Percentiles rank a stretch among this genome's conserved stretches.
Conservation (phyloP, 1,140 invertebrate genomes). For the Thalassaphorura encarpata region DNA sequence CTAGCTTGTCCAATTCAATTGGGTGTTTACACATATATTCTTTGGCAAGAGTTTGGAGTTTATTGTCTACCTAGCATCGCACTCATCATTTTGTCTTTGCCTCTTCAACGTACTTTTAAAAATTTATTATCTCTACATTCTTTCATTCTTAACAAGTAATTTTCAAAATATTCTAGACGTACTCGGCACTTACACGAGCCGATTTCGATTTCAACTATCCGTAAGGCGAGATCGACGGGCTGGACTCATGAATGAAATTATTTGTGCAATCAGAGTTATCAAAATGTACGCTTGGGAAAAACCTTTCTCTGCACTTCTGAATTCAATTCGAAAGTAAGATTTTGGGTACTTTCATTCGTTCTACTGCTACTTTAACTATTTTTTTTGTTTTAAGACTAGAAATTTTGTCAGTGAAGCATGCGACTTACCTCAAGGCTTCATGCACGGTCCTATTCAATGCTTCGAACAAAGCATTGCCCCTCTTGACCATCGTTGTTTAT, state of each 20-base stretch:
- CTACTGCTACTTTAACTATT: neutral
- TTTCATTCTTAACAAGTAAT: too few species aligned
- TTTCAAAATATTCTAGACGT: conserved; percentile 47
- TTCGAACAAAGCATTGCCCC: conserved; percentile 8
- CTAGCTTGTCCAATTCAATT: conserved; percentile 43
- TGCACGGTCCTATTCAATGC: neutral
- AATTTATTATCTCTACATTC: too few species aligned
- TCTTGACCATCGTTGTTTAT: conserved; percentile 4
- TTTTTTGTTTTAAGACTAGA: conserved; percentile 1
- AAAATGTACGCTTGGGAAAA: conserved; percentile 30
- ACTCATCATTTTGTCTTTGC: conserved; percentile 41
- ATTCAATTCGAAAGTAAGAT: conserved; percentile 15
- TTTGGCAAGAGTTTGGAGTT: conserved; percentile 37
- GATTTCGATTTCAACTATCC: conserved; percentile 55
- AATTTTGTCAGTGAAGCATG: conserved; percentile 1
- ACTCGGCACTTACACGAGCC: conserved; percentile 58
- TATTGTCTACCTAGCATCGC: conserved; percentile 40
- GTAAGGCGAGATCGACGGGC: conserved; percentile 58
- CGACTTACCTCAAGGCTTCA: neutral
- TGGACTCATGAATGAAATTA: conserved; percentile 19
- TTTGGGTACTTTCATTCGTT: too few species aligned
- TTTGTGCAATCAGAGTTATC: conserved; percentile 22
- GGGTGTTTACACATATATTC: conserved; percentile 40
- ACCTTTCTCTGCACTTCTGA: conserved; percentile 17
- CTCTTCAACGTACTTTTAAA: conserved; percentile 42